Conservation (phyloP, 2,797 vertebrate genomes). For the Melanotaenia parkinsoni region DNA sequence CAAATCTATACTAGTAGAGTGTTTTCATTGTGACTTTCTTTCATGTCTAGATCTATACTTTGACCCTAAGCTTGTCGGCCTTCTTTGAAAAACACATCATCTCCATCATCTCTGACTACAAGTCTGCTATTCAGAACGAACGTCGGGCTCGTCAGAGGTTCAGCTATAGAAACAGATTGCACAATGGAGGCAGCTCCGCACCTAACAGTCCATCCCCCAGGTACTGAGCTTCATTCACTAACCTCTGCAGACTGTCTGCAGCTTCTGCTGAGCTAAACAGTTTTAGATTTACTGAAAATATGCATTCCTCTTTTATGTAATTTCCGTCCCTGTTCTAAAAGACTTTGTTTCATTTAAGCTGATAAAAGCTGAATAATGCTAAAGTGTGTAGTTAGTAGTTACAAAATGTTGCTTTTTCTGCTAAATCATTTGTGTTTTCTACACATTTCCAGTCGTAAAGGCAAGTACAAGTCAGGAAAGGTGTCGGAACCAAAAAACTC, state of each 20-base stretch:
- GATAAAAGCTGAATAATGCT: too few relatives aligned
- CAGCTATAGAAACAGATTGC: conserved; percentile 88
- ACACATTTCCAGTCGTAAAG: conserved; percentile 86
- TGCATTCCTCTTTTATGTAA: background rate
- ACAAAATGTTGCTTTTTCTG: conserved; percentile 9
- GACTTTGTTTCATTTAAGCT: too few relatives aligned
- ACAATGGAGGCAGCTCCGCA: conserved; percentile 89
- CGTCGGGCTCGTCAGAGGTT: conserved; percentile 85
- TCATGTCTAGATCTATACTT: conserved; percentile 91
- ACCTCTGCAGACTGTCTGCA: background rate
- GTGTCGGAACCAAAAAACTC: conserved; percentile 86
- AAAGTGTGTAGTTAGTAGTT: background rate
- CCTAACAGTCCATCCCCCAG: conserved; percentile 86
- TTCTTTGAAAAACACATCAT: conserved; percentile 96
- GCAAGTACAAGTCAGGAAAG: conserved; percentile 91
- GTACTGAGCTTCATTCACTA: conserved; percentile 68
- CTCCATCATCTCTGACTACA: conserved; percentile 92
- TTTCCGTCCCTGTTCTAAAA: background rate
- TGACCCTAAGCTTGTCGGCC: conserved; percentile 96
- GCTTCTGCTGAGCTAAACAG: background rate
- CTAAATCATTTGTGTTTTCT: background rate
- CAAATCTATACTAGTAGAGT: background rate
- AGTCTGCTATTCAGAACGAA: conserved; percentile 91
- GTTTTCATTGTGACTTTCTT: background rate
- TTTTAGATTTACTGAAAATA: background rate